These are phyloP conservation scores for Lissonota sp. DNA, from an alignment of 2,888 invertebrate genomes.

Conservation along the genomic window DNA sequence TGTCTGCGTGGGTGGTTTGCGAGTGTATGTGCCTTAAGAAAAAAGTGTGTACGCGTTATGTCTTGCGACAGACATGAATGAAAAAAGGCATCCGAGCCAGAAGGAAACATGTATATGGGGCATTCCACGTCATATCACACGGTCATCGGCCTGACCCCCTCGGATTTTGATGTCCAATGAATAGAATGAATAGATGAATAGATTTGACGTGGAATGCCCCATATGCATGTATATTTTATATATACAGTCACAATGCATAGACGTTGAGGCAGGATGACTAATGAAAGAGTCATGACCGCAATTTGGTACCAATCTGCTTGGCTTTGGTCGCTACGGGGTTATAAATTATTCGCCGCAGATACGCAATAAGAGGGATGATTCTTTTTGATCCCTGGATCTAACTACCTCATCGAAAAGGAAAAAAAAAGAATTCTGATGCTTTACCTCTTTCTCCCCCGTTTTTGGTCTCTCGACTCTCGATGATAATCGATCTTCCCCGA, in stretches of 20 bases:
- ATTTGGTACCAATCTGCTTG: constrained; percentile 43
- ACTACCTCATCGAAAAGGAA: background rate
- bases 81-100: too few species aligned
- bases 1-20: too few species aligned
- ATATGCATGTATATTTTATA: too few species aligned
- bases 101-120: too few species aligned
- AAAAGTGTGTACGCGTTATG: background rate
- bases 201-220: too few species aligned
- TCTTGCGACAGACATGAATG: too few species aligned
- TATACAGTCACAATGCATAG: background rate
- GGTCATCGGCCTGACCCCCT: too few species aligned
- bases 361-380: constrained; percentile 4
- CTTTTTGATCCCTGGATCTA: constrained; percentile 22
- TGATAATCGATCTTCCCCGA: constrained; percentile 18
- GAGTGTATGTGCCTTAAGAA: background rate
- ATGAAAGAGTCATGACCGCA: constrained; percentile 44
- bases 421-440: background rate
- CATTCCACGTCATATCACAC: too few species aligned
- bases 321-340: constrained; percentile 12
- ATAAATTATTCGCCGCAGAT: constrained; percentile 52
- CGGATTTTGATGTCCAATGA: too few species aligned
- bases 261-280: background rate
- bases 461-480: constrained; percentile 16
- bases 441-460: background rate
- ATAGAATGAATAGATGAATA: too few species aligned